Evolutionary conservation across 2,888 invertebrate genomes (phyloP), one percentile per base, ranked within the genome.

Genomic region (Phortica magna): DNA sequence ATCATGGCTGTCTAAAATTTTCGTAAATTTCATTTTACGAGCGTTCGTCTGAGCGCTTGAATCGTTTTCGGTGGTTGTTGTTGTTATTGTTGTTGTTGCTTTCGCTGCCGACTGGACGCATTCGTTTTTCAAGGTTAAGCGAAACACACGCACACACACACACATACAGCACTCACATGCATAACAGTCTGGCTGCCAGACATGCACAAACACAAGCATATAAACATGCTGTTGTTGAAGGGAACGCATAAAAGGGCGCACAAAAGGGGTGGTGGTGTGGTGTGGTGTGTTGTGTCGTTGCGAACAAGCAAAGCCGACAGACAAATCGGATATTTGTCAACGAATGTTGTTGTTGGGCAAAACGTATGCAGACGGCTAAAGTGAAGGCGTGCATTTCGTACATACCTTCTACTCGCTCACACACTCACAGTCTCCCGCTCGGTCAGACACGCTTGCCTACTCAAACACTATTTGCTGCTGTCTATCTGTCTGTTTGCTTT

Each of bases 41-140:
- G 76, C 55, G 53, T 53, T 31, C 70, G 70, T 74, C 74, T 80
- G 79, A 78, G 31, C 31, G 31, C 72, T 80, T 82, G 84, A 80
- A 87, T 68, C 83, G 87, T 83, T 68, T 68, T 84, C 53, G 48
- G 22, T 43, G 55, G 71, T 75, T 73, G 17, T 57, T 72, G 57
- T 42, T 71, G 22, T 53, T 72, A 39, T 22, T 6, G 59, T 31
- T 59, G 55, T 72, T 41, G 48, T 59, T n/a, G 48, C 12, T 53
- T 31, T 55, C 57, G 42, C 17, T 55, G 67, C 75, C 84, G 85
- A 81, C 89, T 88, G 89, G 89, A 90, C 89, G 89, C 89, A 85
- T 89, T 90, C 89, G 88, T 89, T 90, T 90, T 90, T 90, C 90
- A 90, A 90, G 90, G 90, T 90, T 90, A 90, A 89, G 82, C 84